These are phyloP conservation scores for Patiria miniata DNA, from an alignment of 35 echinoderm and acorn worm genomes.

Conservation along the genomic window DNA sequence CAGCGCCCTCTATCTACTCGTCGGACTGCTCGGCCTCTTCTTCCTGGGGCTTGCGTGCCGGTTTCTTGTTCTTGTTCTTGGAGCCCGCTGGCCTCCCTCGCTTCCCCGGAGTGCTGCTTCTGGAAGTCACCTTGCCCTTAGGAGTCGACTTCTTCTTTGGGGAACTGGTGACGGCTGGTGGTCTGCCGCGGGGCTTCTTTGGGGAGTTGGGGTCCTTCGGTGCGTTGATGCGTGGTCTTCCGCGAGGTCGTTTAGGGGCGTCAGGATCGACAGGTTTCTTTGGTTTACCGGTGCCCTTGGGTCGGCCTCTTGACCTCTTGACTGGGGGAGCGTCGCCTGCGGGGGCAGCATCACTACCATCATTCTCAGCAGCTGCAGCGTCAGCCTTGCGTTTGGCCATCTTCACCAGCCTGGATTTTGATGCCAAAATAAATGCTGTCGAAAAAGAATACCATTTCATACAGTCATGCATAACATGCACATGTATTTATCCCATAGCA, in stretches of 20 bases:
- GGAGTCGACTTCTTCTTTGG: not conserved
- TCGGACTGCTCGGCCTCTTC: not conserved
- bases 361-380: not conserved
- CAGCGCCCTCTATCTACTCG: not conserved
- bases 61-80: not conserved
- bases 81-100: not conserved
- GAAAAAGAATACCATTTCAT: too few species aligned
- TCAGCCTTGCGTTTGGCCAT: conserved; percentile 14
- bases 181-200: conserved; percentile 7
- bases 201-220: conserved; percentile 16
- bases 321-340: not conserved
- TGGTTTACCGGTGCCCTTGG: conserved; percentile 8
- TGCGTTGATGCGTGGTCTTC: conserved; percentile 9
- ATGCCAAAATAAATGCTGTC: too few species aligned
- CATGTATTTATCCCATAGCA: too few species aligned
- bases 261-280: not conserved
- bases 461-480: not conserved
- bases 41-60: not conserved
- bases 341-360: not conserved
- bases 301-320: conserved; percentile 31
- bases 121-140: conserved; percentile 4
- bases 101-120: not conserved
- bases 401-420: not conserved
- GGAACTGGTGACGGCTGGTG: not conserved
- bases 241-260: not conserved